Conservation (phyloP, 1,140 invertebrate genomes). For the Philopotamus ludificatus region DNA sequence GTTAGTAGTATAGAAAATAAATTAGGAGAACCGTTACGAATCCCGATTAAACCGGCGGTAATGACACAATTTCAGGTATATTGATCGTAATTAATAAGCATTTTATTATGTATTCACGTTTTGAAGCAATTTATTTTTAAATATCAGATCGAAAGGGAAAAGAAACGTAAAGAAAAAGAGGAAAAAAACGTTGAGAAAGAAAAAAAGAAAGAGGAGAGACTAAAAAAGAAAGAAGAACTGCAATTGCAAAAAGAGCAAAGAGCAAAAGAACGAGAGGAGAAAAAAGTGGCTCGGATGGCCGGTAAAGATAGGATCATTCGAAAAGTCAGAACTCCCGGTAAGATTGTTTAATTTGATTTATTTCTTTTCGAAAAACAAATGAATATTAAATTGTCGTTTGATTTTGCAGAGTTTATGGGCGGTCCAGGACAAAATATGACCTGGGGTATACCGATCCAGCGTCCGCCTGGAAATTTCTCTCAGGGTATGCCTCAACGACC, state of each 20-base stretch:
- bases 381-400: too few species aligned
- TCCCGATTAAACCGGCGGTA: background rate
- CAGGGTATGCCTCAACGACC: background rate
- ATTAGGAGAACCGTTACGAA: too few species aligned
- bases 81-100: background rate
- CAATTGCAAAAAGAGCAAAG: conserved; percentile 58
- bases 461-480: background rate
- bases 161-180: conserved; percentile 52
- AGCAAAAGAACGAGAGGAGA: conserved; percentile 54
- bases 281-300: conserved; percentile 48
- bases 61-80: background rate
- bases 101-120: too few species aligned
- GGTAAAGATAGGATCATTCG: conserved; percentile 48
- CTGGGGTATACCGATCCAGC: conserved; percentile 7
- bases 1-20: too few species aligned
- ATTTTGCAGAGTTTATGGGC: conserved; percentile 33
- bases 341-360: conserved; percentile 2
- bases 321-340: conserved; percentile 32
- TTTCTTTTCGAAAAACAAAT: conserved; percentile 3
- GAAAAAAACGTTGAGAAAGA: conserved; percentile 59
- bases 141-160: conserved; percentile 48
- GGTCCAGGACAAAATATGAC: conserved; percentile 23
- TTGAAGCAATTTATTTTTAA: background rate
- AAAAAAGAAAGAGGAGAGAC: conserved; percentile 58
- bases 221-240: conserved; percentile 64